phyloP scores from a whole-genome alignment of 2,113 vertebrate species.

The Phyllostomus discolor region DNA sequence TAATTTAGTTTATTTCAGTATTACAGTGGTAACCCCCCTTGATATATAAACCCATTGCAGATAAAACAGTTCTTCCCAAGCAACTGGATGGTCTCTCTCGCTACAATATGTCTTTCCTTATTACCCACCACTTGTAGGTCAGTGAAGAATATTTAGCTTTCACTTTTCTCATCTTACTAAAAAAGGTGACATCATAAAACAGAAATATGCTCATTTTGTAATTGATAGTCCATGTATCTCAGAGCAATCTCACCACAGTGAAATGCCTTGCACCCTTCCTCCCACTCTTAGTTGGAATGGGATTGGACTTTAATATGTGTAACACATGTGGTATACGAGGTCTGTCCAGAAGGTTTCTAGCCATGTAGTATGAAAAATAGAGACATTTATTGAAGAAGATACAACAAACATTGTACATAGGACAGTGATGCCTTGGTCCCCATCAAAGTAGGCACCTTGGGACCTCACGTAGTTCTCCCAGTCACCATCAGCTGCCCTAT shows the following conservation, averaged over 20 bases:
- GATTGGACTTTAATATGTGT: neutral
- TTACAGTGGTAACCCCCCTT: neutral
- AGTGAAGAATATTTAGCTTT: slow-evolving; percentile 22
- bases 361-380: too few species aligned
- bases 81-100: neutral
- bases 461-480: too few species aligned
- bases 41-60: neutral
- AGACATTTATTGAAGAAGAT: too few species aligned
- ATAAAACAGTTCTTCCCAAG: neutral
- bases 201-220: neutral
- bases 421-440: too few species aligned
- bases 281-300: neutral
- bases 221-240: neutral
- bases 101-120: neutral
- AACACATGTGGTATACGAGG: neutral
- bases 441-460: too few species aligned
- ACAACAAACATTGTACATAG: too few species aligned
- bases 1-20: slow-evolving; percentile 5
- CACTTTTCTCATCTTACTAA: slow-evolving; percentile 1
- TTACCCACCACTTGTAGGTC: neutral
- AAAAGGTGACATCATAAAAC: neutral
- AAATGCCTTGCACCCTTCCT: neutral
- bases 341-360: too few species aligned
- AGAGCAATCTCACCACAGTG: neutral
- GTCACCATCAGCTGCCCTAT: too few species aligned